These are phyloP conservation scores for Drosophila cracens DNA, from an alignment of 2,888 invertebrate genomes.

Conservation along the genomic window DNA sequence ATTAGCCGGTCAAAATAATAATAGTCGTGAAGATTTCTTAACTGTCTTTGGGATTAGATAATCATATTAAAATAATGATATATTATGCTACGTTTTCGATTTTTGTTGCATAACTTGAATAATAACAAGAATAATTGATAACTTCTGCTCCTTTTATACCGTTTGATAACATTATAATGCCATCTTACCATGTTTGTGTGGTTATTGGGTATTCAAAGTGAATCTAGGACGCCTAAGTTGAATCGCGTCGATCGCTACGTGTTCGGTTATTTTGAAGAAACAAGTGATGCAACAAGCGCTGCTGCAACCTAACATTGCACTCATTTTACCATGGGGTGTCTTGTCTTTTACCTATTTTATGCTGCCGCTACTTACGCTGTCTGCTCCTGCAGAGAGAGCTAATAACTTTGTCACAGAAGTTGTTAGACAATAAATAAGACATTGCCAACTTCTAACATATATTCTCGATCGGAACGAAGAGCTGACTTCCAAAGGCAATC, in stretches of 20 bases:
- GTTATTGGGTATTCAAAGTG: neutral
- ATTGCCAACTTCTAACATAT: neutral
- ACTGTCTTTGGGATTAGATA: neutral
- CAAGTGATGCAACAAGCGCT: constrained; percentile 43
- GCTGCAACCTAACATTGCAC: neutral
- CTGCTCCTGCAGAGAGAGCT: too few species aligned
- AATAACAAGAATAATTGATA: neutral
- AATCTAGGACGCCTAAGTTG: neutral
- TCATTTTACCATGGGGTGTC: constrained; percentile 6
- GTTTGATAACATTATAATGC: neutral
- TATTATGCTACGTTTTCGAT: neutral
- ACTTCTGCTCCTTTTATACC: neutral
- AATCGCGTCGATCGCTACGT: constrained; percentile 12
- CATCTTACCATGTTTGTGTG: neutral
- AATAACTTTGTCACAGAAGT: too few species aligned
- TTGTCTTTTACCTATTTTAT: neutral
- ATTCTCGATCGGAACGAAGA: neutral
- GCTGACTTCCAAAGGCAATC: neutral
- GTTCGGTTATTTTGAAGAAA: constrained; percentile 41
- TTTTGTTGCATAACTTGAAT: too few species aligned
- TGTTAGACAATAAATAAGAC: neutral
- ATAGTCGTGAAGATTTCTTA: neutral
- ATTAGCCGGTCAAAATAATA: neutral
- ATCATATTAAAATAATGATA: neutral
- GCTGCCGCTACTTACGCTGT: neutral